phyloP scores from a whole-genome alignment of 2,797 vertebrate genomes.

The Ambastaia sidthimunki region DNA sequence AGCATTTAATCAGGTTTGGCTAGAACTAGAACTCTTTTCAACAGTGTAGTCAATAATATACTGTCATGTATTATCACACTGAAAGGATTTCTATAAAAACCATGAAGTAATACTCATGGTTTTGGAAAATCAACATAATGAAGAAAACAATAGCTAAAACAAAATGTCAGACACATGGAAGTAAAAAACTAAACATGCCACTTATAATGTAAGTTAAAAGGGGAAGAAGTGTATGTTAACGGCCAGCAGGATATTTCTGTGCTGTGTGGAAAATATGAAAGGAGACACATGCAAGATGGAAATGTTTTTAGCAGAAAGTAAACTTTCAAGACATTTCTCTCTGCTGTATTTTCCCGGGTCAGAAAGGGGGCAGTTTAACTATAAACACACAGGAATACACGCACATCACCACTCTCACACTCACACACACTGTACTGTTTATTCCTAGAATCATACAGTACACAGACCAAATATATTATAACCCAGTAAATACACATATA shows the following conservation, averaged over 20 bases:
- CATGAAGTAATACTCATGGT: not conserved
- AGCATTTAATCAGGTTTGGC: no score
- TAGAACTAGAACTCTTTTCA: not conserved
- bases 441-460: not conserved
- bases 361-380: constrained; percentile 23
- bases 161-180: not conserved
- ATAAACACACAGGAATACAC: constrained; percentile 15
- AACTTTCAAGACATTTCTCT: constrained; percentile 37
- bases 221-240: not conserved
- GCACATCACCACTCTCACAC: not conserved
- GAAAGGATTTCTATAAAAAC: not conserved
- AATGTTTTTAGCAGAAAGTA: constrained; percentile 47
- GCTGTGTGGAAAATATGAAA: constrained; percentile 30
- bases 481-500: not conserved
- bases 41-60: not conserved
- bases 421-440: not conserved
- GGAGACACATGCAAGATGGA: constrained; percentile 12
- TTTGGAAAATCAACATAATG: not conserved
- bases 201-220: not conserved
- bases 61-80: no score
- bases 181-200: not conserved
- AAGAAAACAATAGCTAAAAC: not conserved
- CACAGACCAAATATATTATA: not conserved
- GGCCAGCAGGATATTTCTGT: not conserved
- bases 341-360: constrained; percentile 22